These are phyloP conservation scores for Bombus difficillimus DNA, from an alignment of 1,140 invertebrate genomes.

Conservation along the genomic window DNA sequence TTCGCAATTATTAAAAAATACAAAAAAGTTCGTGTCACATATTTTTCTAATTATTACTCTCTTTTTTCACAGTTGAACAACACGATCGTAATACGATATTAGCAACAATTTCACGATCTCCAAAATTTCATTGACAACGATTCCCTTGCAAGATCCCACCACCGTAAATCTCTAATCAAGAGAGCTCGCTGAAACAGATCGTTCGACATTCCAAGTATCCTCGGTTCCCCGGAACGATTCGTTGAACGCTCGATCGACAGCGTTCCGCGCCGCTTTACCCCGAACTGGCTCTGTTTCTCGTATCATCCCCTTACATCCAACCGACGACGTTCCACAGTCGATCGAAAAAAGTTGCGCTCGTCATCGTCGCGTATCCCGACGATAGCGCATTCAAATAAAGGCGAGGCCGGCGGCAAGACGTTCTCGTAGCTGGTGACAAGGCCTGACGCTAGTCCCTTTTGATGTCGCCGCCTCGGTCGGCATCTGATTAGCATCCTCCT, in stretches of 20 bases:
- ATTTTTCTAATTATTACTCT: too few species aligned
- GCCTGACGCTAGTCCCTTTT: slow-evolving; percentile 77
- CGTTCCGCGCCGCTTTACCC: slow-evolving; percentile 25
- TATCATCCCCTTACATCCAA: slow-evolving; percentile 26
- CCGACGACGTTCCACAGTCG: slow-evolving; percentile 30
- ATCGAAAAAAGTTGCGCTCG: slow-evolving; percentile 60
- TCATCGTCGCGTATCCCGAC: slow-evolving; percentile 67
- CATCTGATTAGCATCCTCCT: slow-evolving; percentile 82
- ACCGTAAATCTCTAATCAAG: slow-evolving; percentile 13
- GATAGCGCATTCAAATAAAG: slow-evolving; percentile 78
- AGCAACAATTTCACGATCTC: too few species aligned
- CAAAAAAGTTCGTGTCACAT: too few species aligned
- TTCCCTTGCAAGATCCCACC: background rate
- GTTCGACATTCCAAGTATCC: slow-evolving; percentile 30
- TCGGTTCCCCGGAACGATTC: slow-evolving; percentile 6
- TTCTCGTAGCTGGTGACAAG: slow-evolving; percentile 73
- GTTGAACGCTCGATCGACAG: slow-evolving; percentile 13
- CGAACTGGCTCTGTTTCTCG: slow-evolving; percentile 40
- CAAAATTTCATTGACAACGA: too few species aligned
- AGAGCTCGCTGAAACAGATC: background rate
- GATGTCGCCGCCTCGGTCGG: slow-evolving; percentile 80
- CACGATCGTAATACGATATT: too few species aligned
- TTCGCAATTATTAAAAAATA: too few species aligned
- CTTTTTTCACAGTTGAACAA: too few species aligned
- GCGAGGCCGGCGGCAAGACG: slow-evolving; percentile 54